Conservation (phyloP, 1,140 invertebrate genomes). For the Tetranychus urticae region DNA sequence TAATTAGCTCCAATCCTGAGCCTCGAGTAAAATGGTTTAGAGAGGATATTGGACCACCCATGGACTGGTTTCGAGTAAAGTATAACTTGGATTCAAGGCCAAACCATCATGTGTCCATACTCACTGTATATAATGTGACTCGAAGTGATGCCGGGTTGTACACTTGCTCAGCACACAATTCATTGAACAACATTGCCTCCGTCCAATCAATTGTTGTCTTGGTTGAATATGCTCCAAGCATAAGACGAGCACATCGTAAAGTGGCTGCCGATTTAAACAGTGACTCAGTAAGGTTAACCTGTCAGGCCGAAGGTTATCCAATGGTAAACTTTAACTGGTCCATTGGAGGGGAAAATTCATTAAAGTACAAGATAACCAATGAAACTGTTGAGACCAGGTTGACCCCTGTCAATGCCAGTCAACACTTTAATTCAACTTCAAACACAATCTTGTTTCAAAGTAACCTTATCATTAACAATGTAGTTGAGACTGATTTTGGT, state of each 20-base stretch:
- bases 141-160: conserved; percentile 68
- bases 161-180: conserved; percentile 69
- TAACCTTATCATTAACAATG: conserved; percentile 46
- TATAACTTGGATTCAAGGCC: no score
- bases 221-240: neutral
- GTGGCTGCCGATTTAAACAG: conserved; percentile 62
- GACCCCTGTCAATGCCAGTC: no score
- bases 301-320: conserved; percentile 52
- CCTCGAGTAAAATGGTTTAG: neutral
- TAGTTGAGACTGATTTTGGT: conserved; percentile 63
- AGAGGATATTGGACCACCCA: neutral
- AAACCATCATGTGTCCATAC: conserved; percentile 44
- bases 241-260: conserved; percentile 24
- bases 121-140: conserved; percentile 47
- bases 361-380: neutral
- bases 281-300: conserved; percentile 42
- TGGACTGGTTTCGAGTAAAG: conserved; percentile 3
- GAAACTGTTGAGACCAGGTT: no score
- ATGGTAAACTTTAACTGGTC: conserved; percentile 31
- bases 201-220: neutral
- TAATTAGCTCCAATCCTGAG: neutral
- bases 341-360: neutral
- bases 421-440: no score
- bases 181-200: conserved; percentile 26
- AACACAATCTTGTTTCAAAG: conserved; percentile 27